Percentiles rank a stretch among this genome's conserved stretches.
Conservation (phyloP, 2,888 invertebrate genomes). For the Ligdia adustata region DNA sequence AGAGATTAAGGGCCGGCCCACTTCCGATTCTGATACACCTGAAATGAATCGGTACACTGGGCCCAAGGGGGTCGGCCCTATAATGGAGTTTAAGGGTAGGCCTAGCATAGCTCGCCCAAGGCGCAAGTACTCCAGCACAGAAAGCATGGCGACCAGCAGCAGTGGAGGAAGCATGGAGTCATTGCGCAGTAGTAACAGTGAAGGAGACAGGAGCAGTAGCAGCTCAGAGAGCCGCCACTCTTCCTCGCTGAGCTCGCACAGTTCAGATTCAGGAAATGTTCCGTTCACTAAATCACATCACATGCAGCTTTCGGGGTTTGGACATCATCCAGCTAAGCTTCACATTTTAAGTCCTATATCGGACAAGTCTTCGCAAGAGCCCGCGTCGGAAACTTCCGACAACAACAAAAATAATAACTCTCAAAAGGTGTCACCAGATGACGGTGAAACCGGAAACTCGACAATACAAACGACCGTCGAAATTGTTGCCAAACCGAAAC, state of each 20-base stretch:
- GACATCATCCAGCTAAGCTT: conserved; percentile 89
- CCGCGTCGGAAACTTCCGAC: conserved; percentile 92
- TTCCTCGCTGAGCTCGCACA: conserved; percentile 93
- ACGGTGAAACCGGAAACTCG: conserved; percentile 71
- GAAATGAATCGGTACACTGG: conserved; percentile 82
- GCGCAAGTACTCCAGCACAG: conserved; percentile 90
- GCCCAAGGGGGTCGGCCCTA: conserved; percentile 84
- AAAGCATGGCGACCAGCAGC: conserved; percentile 94
- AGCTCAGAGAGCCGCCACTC: conserved; percentile 94
- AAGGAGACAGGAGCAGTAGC: conserved; percentile 93
- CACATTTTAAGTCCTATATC: conserved; percentile 95
- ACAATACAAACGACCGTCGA: conserved; percentile 77
- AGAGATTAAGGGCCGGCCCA: conserved; percentile 89
- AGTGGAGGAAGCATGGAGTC: conserved; percentile 95
- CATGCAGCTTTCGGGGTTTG: conserved; percentile 87
- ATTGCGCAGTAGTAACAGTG: conserved; percentile 93
- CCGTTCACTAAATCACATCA: conserved; percentile 85
- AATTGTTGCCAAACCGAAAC: conserved; percentile 83
- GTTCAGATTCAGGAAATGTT: conserved; percentile 90
- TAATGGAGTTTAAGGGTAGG: conserved; percentile 86
- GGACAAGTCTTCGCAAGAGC: conserved; percentile 95
- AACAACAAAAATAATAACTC: conserved; percentile 91
- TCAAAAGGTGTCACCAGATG: conserved; percentile 90
- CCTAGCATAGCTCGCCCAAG: conserved; percentile 80
- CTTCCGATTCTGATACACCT: conserved; percentile 82